phyloP scores from a whole-genome alignment of 1,140 invertebrate species.

The Helicoverpa armigera region DNA sequence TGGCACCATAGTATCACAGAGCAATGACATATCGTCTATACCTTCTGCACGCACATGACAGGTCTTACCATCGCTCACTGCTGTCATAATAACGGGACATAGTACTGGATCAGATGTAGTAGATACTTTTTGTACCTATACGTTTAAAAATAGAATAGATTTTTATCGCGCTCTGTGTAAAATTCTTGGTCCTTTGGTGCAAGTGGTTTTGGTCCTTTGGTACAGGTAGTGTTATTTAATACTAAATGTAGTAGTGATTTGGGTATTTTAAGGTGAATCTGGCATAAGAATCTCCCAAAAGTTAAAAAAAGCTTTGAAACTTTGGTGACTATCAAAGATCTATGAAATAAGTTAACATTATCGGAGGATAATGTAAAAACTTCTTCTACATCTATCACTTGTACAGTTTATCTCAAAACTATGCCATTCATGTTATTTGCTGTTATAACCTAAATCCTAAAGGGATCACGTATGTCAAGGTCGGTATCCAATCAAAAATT shows the following conservation, averaged over 20 bases:
- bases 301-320: no score
- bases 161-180: not conserved
- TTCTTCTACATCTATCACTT: not conserved
- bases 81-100: conserved; percentile 28
- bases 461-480: conserved; percentile 55
- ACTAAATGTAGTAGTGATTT: no score
- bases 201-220: not conserved
- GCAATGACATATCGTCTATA: conserved; percentile 31
- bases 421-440: conserved; percentile 12
- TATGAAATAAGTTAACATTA: no score
- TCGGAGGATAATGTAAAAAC: no score
- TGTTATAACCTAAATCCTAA: conserved; percentile 50
- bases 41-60: not conserved
- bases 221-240: not conserved
- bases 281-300: no score
- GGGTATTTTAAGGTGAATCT: no score
- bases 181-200: not conserved
- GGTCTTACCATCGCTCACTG: conserved; percentile 2
- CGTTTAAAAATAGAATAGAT: conserved; percentile 14
- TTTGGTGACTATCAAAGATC: no score
- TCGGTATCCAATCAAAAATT: conserved; percentile 59
- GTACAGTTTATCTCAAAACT: not conserved
- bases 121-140: not conserved
- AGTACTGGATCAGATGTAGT: conserved; percentile 26
- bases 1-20: not conserved